Conservation (phyloP, 2,888 invertebrate genomes). For the Rhopalosiphum nymphaeae region DNA sequence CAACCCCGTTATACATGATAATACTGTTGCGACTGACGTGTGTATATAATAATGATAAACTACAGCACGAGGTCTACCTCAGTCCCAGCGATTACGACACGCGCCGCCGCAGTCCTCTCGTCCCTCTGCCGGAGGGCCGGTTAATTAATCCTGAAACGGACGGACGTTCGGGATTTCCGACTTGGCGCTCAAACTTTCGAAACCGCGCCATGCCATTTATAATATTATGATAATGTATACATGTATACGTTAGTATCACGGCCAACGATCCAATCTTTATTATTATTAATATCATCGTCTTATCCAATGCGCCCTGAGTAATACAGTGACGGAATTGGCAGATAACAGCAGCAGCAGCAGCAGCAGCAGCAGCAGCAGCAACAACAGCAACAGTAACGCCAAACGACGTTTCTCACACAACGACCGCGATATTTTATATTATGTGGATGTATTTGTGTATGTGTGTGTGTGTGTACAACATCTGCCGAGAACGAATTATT, state of each 20-base stretch:
- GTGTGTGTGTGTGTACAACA: neutral
- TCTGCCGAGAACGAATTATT: conserved; percentile 9
- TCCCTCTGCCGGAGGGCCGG: neutral
- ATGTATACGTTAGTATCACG: neutral
- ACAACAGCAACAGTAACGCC: neutral
- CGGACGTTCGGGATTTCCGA: neutral
- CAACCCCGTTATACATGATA: neutral
- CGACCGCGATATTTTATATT: neutral
- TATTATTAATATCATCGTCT: neutral
- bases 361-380: neutral
- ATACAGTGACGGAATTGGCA: neutral
- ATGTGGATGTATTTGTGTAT: neutral
- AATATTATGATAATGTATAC: neutral
- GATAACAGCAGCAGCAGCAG: neutral
- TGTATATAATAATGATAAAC: neutral
- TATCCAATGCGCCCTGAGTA: neutral
- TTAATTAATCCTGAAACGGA: neutral
- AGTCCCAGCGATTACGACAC: too few relatives aligned
- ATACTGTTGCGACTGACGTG: neutral
- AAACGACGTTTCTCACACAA: neutral
- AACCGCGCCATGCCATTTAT: neutral
- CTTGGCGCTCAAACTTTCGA: neutral
- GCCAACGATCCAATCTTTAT: neutral
- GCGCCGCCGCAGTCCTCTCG: too few relatives aligned
- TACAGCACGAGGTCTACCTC: neutral